Conservation (phyloP, 2,888 invertebrate species). For the Macropis europaea region DNA sequence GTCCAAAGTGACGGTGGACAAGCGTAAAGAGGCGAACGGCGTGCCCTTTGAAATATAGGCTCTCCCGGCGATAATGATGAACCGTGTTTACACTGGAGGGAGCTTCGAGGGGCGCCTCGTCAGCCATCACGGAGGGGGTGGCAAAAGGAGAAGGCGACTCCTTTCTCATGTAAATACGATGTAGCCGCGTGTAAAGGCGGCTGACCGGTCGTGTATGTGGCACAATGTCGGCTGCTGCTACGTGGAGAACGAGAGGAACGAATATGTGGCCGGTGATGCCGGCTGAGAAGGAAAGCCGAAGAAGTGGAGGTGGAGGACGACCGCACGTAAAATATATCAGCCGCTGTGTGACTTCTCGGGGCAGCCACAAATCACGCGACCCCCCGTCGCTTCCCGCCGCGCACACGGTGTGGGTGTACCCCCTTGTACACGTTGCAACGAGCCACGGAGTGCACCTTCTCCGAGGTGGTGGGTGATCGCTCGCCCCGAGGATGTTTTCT, state of each 20-base stretch:
- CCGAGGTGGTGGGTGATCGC: constrained; percentile 17
- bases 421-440: constrained; percentile 46
- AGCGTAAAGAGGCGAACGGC: constrained; percentile 57
- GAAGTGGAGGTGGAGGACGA: constrained; percentile 54
- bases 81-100: constrained; percentile 76
- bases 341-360: constrained; percentile 79
- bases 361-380: constrained; percentile 79
- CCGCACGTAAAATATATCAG: constrained; percentile 80
- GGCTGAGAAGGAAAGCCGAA: constrained; percentile 22
- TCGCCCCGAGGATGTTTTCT: constrained; percentile 9
- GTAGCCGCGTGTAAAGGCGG: constrained; percentile 77
- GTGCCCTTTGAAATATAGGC: constrained; percentile 68
- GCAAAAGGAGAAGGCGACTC: constrained; percentile 68
- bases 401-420: constrained; percentile 74
- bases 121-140: constrained; percentile 51
- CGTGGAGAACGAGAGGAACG: constrained; percentile 6
- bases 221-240: constrained; percentile 74
- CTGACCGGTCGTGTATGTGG: constrained; percentile 74
- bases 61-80: constrained; percentile 77
- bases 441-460: constrained; percentile 38
- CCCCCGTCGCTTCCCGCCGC: constrained; percentile 75
- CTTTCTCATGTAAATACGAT: constrained; percentile 80
- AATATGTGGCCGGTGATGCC: constrained; percentile 40
- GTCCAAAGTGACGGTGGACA: constrained; percentile 60
- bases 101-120: constrained; percentile 66